Percentiles rank a stretch among this genome's conserved stretches.
These are phyloP conservation scores for Drosophila quadrilineata DNA, from an alignment of 1,140 invertebrate species.

Conservation along the genomic window DNA sequence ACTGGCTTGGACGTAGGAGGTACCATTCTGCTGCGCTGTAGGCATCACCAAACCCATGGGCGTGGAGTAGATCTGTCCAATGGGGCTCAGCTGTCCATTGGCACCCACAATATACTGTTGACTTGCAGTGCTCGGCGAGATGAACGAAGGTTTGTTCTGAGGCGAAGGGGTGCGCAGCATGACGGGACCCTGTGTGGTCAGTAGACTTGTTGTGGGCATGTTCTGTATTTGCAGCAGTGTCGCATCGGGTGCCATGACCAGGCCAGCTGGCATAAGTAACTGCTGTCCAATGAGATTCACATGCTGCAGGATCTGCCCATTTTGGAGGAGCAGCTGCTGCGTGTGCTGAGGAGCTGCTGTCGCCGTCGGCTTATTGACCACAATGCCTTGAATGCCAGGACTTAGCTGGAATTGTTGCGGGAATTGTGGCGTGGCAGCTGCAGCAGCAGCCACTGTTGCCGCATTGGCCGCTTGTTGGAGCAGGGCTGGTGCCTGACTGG, in stretches of 20 bases:
- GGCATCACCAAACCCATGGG: constrained; percentile 89
- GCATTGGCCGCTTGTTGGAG: constrained; percentile 60
- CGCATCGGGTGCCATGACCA: constrained; percentile 88
- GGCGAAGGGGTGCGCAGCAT: constrained; percentile 88
- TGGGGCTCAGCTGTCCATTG: constrained; percentile 89
- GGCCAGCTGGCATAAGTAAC: constrained; percentile 90
- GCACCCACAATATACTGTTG: constrained; percentile 85
- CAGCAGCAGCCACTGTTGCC: constrained; percentile 30
- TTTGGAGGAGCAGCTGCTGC: constrained; percentile 86
- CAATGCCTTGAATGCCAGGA: constrained; percentile 83
- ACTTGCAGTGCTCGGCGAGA: constrained; percentile 88
- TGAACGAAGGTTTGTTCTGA: constrained; percentile 88
- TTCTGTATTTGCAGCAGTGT: constrained; percentile 89
- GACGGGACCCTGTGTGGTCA: constrained; percentile 84
- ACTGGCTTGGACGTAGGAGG: constrained; percentile 85
- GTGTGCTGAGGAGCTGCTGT: constrained; percentile 86
- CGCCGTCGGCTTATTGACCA: constrained; percentile 84
- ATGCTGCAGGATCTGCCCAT: constrained; percentile 84
- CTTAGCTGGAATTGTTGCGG: constrained; percentile 85
- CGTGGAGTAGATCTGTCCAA: constrained; percentile 87
- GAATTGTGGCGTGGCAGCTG: constrained; percentile 81
- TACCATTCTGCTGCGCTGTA: constrained; percentile 65
- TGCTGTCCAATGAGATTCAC: constrained; percentile 92
- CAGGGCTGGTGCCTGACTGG: constrained; percentile 68
- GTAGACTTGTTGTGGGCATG: constrained; percentile 82